A percentile compares a stretch with the other conserved stretches of the same genome.
Conservation (phyloP, 2,797 vertebrate genomes). For the Potorous gilbertii region DNA sequence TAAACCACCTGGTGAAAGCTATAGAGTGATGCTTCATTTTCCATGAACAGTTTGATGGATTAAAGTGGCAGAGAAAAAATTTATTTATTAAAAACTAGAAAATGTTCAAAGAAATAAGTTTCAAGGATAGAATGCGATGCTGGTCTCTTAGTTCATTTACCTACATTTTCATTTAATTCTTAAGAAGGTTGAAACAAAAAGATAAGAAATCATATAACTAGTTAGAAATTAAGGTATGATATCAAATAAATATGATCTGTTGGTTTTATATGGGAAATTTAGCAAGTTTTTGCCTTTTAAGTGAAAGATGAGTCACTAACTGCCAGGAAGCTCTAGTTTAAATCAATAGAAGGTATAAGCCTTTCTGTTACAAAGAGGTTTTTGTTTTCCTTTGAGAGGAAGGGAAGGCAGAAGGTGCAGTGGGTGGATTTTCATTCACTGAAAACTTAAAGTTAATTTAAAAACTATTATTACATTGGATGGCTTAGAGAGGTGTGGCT, state of each 20-base stretch:
- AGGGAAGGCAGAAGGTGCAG: too few relatives aligned
- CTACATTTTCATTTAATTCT: background rate
- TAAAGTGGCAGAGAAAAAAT: background rate
- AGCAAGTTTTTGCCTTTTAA: background rate
- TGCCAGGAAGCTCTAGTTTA: background rate
- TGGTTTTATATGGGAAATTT: background rate
- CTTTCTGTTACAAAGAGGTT: background rate
- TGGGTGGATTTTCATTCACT: background rate
- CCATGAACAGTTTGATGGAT: background rate
- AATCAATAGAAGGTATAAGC: background rate
- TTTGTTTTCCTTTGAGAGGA: background rate
- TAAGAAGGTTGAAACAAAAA: background rate
- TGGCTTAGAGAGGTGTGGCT: background rate
- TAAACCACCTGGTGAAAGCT: background rate
- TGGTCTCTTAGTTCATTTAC: background rate
- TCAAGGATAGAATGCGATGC: background rate
- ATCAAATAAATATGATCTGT: background rate
- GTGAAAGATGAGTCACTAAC: background rate
- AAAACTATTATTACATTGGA: background rate
- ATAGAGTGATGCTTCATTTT: background rate
- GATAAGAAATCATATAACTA: background rate
- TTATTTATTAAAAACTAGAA: background rate
- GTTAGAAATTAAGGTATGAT: background rate
- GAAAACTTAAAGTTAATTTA: background rate
- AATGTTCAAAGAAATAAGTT: background rate